phyloP scores from a whole-genome alignment of 2,888 invertebrate species.

The Colostygia pectinataria region DNA sequence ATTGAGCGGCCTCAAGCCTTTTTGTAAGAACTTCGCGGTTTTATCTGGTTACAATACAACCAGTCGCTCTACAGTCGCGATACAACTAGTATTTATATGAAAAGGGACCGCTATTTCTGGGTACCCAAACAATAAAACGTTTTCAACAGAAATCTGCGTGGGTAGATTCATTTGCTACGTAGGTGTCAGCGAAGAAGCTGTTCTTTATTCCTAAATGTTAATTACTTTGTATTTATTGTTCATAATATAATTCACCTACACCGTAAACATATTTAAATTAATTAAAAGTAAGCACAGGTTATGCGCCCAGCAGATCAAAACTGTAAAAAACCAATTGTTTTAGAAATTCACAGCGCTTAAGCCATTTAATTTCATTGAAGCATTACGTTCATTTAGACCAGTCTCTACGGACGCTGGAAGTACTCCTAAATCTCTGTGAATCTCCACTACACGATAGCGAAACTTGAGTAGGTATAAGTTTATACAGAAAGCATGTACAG shows the following conservation, averaged over 20 bases:
- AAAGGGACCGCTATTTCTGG: neutral
- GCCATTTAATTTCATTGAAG: slow-evolving; percentile 28
- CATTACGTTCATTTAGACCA: slow-evolving; percentile 31
- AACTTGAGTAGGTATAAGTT: slow-evolving; percentile 19
- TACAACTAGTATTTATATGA: too few relatives aligned
- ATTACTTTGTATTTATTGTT: slow-evolving; percentile 15
- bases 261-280: slow-evolving; percentile 7
- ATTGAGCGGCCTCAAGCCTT: too few relatives aligned
- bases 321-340: neutral
- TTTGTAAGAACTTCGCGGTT: too few relatives aligned
- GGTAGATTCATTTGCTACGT: slow-evolving; percentile 25
- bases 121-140: slow-evolving; percentile 8
- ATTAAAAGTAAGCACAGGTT: neutral
- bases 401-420: slow-evolving; percentile 29
- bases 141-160: slow-evolving; percentile 12
- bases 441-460: slow-evolving; percentile 23
- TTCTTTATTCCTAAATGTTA: slow-evolving; percentile 20
- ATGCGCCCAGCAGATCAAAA: slow-evolving; percentile 6
- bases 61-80: too few relatives aligned
- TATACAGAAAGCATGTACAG: slow-evolving; percentile 14
- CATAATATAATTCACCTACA: neutral
- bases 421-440: slow-evolving; percentile 31
- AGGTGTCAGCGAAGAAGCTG: slow-evolving; percentile 20
- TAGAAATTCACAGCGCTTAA: slow-evolving; percentile 25
- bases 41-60: too few relatives aligned